Evolutionary conservation across 2,888 invertebrate species (phyloP), one percentile per base, ranked within the genome.

Genomic region (Eurytoma californica): DNA sequence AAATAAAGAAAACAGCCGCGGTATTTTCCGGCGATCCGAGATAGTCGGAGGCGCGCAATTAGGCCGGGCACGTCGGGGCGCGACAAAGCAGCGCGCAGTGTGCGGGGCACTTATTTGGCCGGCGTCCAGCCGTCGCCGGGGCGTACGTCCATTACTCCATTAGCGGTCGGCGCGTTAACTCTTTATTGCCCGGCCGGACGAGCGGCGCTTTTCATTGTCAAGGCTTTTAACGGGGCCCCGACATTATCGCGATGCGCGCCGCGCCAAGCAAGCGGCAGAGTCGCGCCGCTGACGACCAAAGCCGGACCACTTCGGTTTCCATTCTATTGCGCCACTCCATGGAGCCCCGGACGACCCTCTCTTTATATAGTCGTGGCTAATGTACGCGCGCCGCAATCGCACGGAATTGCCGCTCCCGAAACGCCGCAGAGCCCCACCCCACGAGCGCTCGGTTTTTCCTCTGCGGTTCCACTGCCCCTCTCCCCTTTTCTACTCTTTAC

Each of bases 81-180:
- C 24, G n/a, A 18, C 39, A 28, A 49, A 55, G 55, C 49, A 14
- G 63, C 39, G 39, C n/a, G n/a, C n/a, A n/a, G 55, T 9, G 5
- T 2, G 16, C 13, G 12, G 39, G 83, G 72, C 83, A 83, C 82
- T 86, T 85, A 85, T 88, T 88, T 88, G 88, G 87, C 88, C 73
- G 78, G 57, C 77, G 84, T 87, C 87, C 87, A 88, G 84, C 78
- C 80, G 65, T 79, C 9, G 14, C 14, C 68, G 75, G 55, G 28
- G 67, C 24, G 75, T 85, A 86, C 86, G 87, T 87, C 87, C 87
- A 87, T 89, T 88, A 87, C 86, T 87, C 87, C 86, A 89, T 89
- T 89, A 89, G 87, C 83, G 85, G 87, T 86, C 84, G 84, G 85
- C 83, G 85, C 86, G 87, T 88, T 86, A 87, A 88, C 85, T 86